These are phyloP conservation scores for Pygathrix nemaeus DNA, from an alignment of 2,113 vertebrate species.

Conservation along the genomic window DNA sequence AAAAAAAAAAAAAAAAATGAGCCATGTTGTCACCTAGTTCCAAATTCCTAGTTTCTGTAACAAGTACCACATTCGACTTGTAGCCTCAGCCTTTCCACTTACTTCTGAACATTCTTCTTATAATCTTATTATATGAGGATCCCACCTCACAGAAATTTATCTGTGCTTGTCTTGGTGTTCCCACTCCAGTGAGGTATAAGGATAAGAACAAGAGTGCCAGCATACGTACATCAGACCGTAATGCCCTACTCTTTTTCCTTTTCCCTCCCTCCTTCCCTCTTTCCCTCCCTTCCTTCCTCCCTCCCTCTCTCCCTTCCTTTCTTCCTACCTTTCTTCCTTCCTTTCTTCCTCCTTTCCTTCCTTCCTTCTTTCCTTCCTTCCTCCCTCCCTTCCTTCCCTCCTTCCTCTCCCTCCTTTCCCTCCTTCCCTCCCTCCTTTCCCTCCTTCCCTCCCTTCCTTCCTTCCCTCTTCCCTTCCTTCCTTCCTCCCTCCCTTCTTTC, in stretches of 20 bases:
- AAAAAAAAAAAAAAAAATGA: too few species aligned
- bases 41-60: background rate
- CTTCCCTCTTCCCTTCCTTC: rapidly evolving
- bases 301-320: too few species aligned
- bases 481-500: rapidly evolving
- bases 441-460: too few species aligned
- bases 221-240: background rate
- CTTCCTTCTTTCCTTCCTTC: rapidly evolving
- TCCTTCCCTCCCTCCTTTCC: rapidly evolving
- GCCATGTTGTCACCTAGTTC: background rate
- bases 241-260: background rate
- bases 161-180: background rate
- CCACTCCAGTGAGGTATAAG: background rate
- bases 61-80: background rate
- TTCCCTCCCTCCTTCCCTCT: background rate
- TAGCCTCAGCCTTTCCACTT: background rate
- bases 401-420: rapidly evolving
- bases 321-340: background rate
- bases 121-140: background rate
- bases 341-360: background rate
- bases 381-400: rapidly evolving
- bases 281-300: too few species aligned
- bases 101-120: background rate
- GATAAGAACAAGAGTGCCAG: too few species aligned
- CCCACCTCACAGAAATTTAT: background rate